phyloP scores from a whole-genome alignment of 92 coral and sea anemone species.

The Porites rus region DNA sequence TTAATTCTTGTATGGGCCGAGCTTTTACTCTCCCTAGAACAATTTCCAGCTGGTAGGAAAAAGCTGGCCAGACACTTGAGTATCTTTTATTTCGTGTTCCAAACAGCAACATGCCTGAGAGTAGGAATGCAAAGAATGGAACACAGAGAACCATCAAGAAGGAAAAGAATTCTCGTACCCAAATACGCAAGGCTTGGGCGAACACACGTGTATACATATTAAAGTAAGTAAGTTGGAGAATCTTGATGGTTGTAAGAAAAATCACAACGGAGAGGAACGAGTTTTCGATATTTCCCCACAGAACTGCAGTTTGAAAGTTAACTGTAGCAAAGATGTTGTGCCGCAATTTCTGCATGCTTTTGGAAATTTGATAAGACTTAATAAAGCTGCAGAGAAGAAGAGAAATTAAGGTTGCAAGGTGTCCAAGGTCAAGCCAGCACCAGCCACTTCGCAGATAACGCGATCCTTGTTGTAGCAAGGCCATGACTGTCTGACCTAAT shows the following conservation, averaged over 20 bases:
- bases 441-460: not conserved
- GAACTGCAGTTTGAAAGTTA: not conserved
- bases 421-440: not conserved
- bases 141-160: not conserved
- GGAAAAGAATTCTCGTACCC: not conserved
- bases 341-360: not conserved
- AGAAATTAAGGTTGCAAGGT: not conserved
- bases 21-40: not conserved
- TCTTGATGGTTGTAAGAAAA: not conserved
- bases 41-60: conserved; percentile 1
- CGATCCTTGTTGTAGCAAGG: not conserved
- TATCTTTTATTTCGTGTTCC: not conserved
- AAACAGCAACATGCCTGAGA: not conserved
- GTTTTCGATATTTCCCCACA: conserved; percentile 15
- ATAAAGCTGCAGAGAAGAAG: not conserved
- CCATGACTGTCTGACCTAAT: not conserved
- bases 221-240: conserved; percentile 1
- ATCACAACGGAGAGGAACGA: not conserved
- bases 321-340: not conserved
- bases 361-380: not conserved
- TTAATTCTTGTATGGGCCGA: not conserved
- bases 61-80: conserved; percentile 2
- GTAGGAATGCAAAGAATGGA: not conserved
- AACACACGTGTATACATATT: not conserved
- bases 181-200: not conserved